Evolutionary conservation across 1,140 invertebrate species (phyloP), one percentile per base, ranked within the genome.

Genomic region (Nephila pilipes): DNA sequence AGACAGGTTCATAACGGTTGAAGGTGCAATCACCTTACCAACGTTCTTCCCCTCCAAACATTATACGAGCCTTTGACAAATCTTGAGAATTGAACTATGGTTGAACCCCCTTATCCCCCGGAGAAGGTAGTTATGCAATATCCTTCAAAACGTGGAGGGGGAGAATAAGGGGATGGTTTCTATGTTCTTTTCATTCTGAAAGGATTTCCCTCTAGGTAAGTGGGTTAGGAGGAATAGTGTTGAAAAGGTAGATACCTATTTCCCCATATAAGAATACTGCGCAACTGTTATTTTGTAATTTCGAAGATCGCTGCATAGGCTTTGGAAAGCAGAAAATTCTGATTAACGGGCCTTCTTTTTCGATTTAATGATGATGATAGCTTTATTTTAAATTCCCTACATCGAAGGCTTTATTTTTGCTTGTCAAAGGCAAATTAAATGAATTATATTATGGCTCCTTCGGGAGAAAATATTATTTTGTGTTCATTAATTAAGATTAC

Each of bases 1-100:
- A 85, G 1, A 14, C 25, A 60, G 55, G 83, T 69, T 65, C 85
- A 87, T 12, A 22, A 60, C 69, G 85, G 85, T 69, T 69, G 60
- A 87, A 87, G 60, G 85, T 87, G 32, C 85, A 69, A 0, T 87
- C 38, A 87, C 85, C 85, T 87, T 54, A 4, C 60, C 38, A 3
- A n/a, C 20, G 8, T 20, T 57, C 57, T 16, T 14, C 25, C 8
- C 3, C 2, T 32, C 25, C 57, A 10, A n/a, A n/a, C n/a, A n/a
- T n/a, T n/a, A n/a, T n/a, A n/a, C n/a, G n/a, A n/a, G 8, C 4
- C 55, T 58, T 58, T 32, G 16, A 20, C 1, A 55, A 85, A 60
- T 55, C 83, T 85, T 85, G 83, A 85, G 83, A 60, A 87, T 65
- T n/a, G 2, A 18, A 46, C 12, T 46, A 46, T 46, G 12, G 18